Base-by-base conservation (phyloP, 2,113 vertebrate genomes). In the Synodontis membranacea region DNA sequence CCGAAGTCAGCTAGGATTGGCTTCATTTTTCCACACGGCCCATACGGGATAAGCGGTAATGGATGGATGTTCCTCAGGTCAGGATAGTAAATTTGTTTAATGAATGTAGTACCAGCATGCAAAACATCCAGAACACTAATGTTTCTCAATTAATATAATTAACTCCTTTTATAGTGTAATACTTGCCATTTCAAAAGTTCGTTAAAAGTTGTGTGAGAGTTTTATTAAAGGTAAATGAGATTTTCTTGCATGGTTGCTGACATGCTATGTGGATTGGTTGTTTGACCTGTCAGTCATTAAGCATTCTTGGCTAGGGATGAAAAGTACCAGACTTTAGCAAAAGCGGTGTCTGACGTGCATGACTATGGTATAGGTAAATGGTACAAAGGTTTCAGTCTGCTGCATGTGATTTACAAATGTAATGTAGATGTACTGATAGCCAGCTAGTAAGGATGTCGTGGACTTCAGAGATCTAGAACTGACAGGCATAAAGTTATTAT, bases 401-500 rank as follows among this genome's bases (percentile, higher is more conserved):
- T 46, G 28, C 21, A 2, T 70, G 17, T 25, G 39, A 72, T 23
- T 72, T 44, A 42, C 37, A 72, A 44, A 25, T 72, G 23, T n/a
- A 68, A 25, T 72, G 19, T 42, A 72, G 37, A 42, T 19, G 23
- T 11, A 12, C 15, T 75, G 39, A 46, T 28, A 48, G 11, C 42
- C 15, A 68, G 14, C 21, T 10, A n/a, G 2, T 50, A 50, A 50
- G 7, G 17, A 39, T 78, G 44, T 48, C 19, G 15, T 78, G 44
- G 72, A 48, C 11, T 7, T 75, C 39, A 28, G 4, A 46, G 39
- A 28, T 78, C 66, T 74, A 19, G 23, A 21, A 5, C 42, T 75
- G 25, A 75, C n/a, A 56, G 42, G 17, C 62, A 39, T 79, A 62
- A 85, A 39, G 44, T 79, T 58, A 66, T 72, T 70, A 34, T 74